Percentiles rank a stretch among this genome's conserved stretches.
Conservation (phyloP, 1,140 invertebrate genomes). For the Lerema accius region DNA sequence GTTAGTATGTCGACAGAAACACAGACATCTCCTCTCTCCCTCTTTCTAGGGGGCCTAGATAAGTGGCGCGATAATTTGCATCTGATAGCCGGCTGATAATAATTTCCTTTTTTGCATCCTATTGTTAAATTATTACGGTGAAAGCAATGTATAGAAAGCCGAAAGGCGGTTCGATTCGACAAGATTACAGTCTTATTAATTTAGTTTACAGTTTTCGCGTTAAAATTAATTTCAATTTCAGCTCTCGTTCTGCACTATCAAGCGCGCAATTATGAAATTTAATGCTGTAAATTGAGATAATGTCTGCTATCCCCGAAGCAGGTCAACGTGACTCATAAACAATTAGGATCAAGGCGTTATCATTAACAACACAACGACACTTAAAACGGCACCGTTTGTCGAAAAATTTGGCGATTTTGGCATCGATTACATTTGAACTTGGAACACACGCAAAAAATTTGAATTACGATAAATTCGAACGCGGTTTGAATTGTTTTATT, state of each 20-base stretch:
- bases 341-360: conserved; percentile 49
- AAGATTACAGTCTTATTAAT: conserved; percentile 6
- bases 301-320: conserved; percentile 48
- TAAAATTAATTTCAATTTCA: conserved; percentile 27
- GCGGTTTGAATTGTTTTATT: conserved; percentile 48
- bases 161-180: conserved; percentile 22
- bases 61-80: conserved; percentile 72
- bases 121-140: conserved; percentile 57
- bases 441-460: conserved; percentile 26
- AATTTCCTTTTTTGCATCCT: conserved; percentile 68
- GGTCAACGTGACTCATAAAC: conserved; percentile 59
- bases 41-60: conserved; percentile 64
- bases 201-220: conserved; percentile 15
- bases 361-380: conserved; percentile 25
- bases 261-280: conserved; percentile 58
- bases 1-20: conserved; percentile 66
- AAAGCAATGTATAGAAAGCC: conserved; percentile 46
- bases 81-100: conserved; percentile 71
- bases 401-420: conserved; percentile 25
- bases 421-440: conserved; percentile 12
- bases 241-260: conserved; percentile 33
- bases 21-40: conserved; percentile 44
- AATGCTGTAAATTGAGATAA: conserved; percentile 62
- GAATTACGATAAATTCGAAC: conserved; percentile 15
- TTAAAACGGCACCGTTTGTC: conserved; percentile 18